Evolutionary conservation across 2,113 vertebrate species (phyloP), one percentile per base, ranked within the genome.

Genomic region (Ophiodon elongatus): DNA sequence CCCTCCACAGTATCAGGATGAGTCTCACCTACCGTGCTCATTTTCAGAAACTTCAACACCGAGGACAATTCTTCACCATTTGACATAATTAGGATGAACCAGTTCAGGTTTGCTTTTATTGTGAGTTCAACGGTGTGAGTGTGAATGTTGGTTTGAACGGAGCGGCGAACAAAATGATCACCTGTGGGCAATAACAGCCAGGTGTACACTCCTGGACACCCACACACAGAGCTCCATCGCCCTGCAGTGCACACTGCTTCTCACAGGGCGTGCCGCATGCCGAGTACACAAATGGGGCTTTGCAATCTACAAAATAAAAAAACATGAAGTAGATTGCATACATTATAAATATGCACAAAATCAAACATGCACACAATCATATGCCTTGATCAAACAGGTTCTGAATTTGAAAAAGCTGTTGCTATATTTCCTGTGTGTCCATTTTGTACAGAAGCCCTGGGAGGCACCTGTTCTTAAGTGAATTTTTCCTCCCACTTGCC

Each of bases 131-230:
- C 2, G 27, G 4, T 35, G 25, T 23, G 39, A 27, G 13, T 8
- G n/a, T 69, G n/a, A 41, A 7, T 33, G 13, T 4, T 10, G 35
- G 29, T 66, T 14, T 65, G 4, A n/a, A 41, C 15, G 50, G 2
- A 45, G 10, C 13, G 8, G 4, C 2, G n/a, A 52, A 57, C 73
- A 8, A 68, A 33, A 59, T 37, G 31, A 21, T 83, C 17, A 97
- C 97, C 97, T 95, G 73, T 1, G 96, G 96, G 85, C 97, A 98
- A 93, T 97, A 97, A 90, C 97, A 98, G 69, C 97, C 97, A 2
- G 96, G 95, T 33, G 93, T 94, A 78, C 97, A 98, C 27, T 87
- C 88, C 0, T 68, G 82, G 60, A 89, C 85, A 4, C 93, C 94
- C 7, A 47, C 71, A 85, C 97, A 98, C 29, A 90, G 84, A n/a